A percentile compares a stretch with the other conserved stretches of the same genome.
phyloP scores from a whole-genome alignment of 2,888 invertebrate species.

The Ennomos fuscantarius region DNA sequence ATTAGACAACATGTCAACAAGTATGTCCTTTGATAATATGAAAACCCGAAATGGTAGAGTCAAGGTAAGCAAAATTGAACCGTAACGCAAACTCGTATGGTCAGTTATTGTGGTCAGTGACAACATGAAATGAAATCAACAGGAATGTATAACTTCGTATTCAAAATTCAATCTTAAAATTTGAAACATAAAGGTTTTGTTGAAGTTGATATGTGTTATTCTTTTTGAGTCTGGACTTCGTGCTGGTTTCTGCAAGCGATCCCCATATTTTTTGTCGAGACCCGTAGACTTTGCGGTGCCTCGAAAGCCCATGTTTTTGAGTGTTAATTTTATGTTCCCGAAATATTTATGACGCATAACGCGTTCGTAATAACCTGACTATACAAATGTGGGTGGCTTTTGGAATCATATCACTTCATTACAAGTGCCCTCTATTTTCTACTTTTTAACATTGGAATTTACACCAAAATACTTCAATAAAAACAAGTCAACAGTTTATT shows the following conservation, averaged over 20 bases:
- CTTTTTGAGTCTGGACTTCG: slow-evolving; percentile 57
- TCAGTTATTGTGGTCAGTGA: slow-evolving; percentile 55
- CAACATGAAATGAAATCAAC: slow-evolving; percentile 50
- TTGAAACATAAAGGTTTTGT: slow-evolving; percentile 37
- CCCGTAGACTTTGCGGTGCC: slow-evolving; percentile 83
- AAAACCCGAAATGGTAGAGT: slow-evolving; percentile 56
- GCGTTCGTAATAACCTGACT: slow-evolving; percentile 77
- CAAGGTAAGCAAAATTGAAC: slow-evolving; percentile 64
- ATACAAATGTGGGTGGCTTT: slow-evolving; percentile 84
- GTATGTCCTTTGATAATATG: slow-evolving; percentile 80
- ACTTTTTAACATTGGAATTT: slow-evolving; percentile 1
- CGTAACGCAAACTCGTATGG: slow-evolving; percentile 69
- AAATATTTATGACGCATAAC: slow-evolving; percentile 85
- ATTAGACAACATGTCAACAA: slow-evolving; percentile 86
- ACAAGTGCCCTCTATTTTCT: slow-evolving; percentile 46
- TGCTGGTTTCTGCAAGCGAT: slow-evolving; percentile 76
- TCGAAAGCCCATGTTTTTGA: slow-evolving; percentile 81
- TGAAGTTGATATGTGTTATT: slow-evolving; percentile 37
- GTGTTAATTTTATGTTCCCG: slow-evolving; percentile 85
- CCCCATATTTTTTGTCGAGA: slow-evolving; percentile 75
- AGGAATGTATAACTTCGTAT: slow-evolving; percentile 40
- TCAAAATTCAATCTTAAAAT: slow-evolving; percentile 45
- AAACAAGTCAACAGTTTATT: too few species aligned
- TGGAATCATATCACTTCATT: slow-evolving; percentile 80
- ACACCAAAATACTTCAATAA: too few species aligned